Conservation (phyloP, 1,140 invertebrate genomes). For the Plutomurus gul region DNA sequence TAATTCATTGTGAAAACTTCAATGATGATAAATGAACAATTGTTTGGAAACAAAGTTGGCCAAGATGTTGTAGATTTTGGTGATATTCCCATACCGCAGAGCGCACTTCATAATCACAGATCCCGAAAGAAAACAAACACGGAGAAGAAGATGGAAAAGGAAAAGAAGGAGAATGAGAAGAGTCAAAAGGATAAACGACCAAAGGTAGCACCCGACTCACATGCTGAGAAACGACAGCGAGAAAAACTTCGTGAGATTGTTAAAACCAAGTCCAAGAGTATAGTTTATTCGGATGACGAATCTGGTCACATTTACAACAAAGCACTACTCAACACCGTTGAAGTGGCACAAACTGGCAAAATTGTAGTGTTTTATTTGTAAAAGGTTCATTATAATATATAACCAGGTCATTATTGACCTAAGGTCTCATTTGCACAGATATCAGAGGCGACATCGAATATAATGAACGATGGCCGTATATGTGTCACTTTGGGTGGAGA, state of each 20-base stretch:
- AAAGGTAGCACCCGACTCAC: not conserved
- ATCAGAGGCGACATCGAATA: constrained; percentile 52
- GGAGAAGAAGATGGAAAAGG: not conserved
- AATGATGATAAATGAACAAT: constrained; percentile 6
- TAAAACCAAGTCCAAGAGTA: not conserved
- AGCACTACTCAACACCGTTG: not conserved
- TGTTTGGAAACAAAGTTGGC: constrained; percentile 25
- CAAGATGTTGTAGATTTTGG: constrained; percentile 41
- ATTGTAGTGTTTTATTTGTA: not conserved
- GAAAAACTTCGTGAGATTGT: not conserved
- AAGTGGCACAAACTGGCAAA: not conserved
- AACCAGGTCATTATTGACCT: not conserved
- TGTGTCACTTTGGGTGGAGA: constrained; percentile 74
- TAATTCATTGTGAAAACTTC: not conserved
- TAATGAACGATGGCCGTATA: constrained; percentile 67
- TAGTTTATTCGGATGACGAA: not conserved
- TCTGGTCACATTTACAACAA: not conserved
- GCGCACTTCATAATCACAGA: not conserved
- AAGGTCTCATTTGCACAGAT: not conserved
- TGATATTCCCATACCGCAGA: not conserved
- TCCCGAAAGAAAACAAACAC: not conserved
- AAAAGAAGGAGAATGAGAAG: not conserved
- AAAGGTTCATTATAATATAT: not conserved
- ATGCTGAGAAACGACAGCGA: not conserved
- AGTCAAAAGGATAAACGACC: not conserved